Evolutionary conservation across 2,113 vertebrate species (phyloP).

Genomic region (Plecotus auritus): DNA sequence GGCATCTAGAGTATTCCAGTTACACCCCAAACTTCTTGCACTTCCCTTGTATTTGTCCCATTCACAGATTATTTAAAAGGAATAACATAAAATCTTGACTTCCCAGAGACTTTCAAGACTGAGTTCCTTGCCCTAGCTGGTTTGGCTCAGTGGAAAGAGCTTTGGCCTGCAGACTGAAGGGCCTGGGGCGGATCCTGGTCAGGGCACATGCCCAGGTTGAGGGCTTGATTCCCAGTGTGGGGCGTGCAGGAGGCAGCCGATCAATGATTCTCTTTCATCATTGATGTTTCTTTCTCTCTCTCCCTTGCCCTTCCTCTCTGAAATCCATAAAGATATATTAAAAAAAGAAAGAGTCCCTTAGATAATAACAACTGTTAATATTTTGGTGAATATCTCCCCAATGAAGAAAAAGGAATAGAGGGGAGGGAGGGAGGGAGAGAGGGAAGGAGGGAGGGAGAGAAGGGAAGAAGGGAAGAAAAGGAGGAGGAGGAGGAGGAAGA

Average conservation of each 20-base stretch:
- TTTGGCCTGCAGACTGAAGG: too few relatives aligned
- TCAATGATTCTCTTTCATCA: too few relatives aligned
- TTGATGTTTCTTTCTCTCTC: too few relatives aligned
- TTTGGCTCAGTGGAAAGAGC: too few relatives aligned
- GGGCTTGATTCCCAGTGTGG: too few relatives aligned
- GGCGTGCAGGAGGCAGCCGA: too few relatives aligned
- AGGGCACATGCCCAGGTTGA: too few relatives aligned
- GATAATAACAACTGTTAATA: not conserved
- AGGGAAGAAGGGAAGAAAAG: too few relatives aligned
- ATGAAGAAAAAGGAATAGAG: not conserved
- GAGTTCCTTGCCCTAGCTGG: not conserved
- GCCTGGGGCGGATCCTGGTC: too few relatives aligned
- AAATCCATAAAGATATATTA: too few relatives aligned
- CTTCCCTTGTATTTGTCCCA: not conserved
- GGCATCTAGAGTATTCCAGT: too few relatives aligned
- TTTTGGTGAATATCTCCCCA: not conserved
- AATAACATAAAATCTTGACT: constrained; percentile 4
- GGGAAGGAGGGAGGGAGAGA: not conserved
- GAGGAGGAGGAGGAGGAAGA: not conserved
- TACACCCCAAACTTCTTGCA: not conserved
- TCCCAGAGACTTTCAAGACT: not conserved
- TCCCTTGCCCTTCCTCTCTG: too few relatives aligned
- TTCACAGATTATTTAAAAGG: not conserved
- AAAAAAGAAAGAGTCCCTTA: not conserved
- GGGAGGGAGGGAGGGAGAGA: not conserved